A percentile compares a stretch with the other conserved stretches of the same genome.
Conservation (phyloP, 2,113 vertebrate species). For the Mesocricetus auratus region DNA sequence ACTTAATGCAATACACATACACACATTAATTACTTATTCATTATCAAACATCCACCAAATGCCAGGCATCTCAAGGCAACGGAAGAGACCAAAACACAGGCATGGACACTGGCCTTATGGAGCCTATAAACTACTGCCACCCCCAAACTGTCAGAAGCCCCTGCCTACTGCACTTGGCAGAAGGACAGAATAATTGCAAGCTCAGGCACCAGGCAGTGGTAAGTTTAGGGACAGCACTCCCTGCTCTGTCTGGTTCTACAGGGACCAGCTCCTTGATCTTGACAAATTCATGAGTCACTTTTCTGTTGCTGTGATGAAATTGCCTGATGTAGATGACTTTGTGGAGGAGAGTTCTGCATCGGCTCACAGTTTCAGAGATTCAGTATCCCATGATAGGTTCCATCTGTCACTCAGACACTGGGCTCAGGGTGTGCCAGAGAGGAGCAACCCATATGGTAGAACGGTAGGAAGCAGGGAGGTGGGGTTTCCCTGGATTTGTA, state of each 20-base stretch:
- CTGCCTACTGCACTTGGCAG: background rate
- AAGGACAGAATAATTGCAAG: background rate
- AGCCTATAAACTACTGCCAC: slow-evolving; percentile 12
- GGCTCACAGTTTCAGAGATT: background rate
- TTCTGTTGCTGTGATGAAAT: background rate
- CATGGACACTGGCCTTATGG: background rate
- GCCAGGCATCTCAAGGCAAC: background rate
- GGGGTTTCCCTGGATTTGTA: background rate
- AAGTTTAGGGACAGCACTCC: background rate
- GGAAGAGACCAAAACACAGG: slow-evolving; percentile 31
- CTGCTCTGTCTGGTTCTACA: background rate
- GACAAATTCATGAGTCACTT: background rate
- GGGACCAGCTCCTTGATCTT: background rate
- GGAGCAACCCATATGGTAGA: background rate
- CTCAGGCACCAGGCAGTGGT: background rate
- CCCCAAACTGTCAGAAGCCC: background rate
- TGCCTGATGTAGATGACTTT: background rate
- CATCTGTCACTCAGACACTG: background rate
- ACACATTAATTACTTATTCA: slow-evolving; percentile 37
- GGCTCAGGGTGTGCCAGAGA: background rate
- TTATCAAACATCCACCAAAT: background rate
- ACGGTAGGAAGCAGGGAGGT: background rate
- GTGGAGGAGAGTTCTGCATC: background rate
- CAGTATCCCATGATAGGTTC: background rate
- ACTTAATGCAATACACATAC: background rate